Evolutionary conservation across 2,888 invertebrate genomes (phyloP).

Genomic region (Ligdia adustata): DNA sequence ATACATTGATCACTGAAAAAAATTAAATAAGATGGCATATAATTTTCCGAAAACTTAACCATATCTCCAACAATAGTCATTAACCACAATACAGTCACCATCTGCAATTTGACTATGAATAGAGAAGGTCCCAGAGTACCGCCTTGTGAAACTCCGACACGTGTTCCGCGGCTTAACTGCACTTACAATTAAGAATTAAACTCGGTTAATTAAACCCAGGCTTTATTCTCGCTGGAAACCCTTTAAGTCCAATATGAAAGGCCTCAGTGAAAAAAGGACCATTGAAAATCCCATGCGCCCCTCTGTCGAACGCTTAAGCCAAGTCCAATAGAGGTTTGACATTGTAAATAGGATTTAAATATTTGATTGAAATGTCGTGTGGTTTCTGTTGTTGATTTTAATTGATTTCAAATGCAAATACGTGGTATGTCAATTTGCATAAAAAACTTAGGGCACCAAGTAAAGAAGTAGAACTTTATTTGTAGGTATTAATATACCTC

Average conservation of each 20-base stretch:
- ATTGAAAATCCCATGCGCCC: slow-evolving; percentile 58
- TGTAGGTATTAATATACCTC: no score
- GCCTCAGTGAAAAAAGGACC: slow-evolving; percentile 66
- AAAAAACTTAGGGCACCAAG: no score
- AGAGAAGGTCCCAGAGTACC: slow-evolving; percentile 51
- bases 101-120: slow-evolving; percentile 68
- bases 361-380: slow-evolving; percentile 37
- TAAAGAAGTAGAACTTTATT: no score
- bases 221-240: slow-evolving; percentile 74
- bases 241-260: slow-evolving; percentile 74
- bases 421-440: slow-evolving; percentile 5
- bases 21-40: neutral
- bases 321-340: slow-evolving; percentile 40
- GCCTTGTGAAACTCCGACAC: slow-evolving; percentile 71
- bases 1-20: no score
- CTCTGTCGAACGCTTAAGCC: slow-evolving; percentile 47
- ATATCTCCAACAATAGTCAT: slow-evolving; percentile 1
- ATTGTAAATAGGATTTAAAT: slow-evolving; percentile 42
- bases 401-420: slow-evolving; percentile 27
- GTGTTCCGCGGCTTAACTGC: slow-evolving; percentile 78
- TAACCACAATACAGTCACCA: slow-evolving; percentile 17
- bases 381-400: slow-evolving; percentile 52
- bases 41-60: slow-evolving; percentile 2
- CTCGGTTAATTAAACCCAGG: slow-evolving; percentile 80
- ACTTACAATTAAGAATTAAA: slow-evolving; percentile 82